phyloP scores from a whole-genome alignment of 2,113 vertebrate species.

The Athene cunicularia region DNA sequence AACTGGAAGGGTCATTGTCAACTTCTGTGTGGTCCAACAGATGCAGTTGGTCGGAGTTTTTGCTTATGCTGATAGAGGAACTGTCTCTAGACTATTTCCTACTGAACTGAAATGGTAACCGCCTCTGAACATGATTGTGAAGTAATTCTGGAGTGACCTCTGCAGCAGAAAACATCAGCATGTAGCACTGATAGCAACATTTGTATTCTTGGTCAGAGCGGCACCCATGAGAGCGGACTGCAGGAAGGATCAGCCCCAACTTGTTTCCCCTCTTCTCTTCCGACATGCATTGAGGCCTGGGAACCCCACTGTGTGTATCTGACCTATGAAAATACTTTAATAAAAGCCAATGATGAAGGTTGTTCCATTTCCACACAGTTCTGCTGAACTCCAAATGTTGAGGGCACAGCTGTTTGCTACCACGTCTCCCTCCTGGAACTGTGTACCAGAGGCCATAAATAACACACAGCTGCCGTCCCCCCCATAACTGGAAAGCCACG shows the following conservation, averaged over 20 bases:
- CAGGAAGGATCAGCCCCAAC: neutral
- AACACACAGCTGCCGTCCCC: neutral
- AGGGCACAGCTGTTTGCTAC: neutral
- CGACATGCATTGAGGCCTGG: neutral
- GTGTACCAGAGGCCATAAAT: neutral
- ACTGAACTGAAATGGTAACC: neutral
- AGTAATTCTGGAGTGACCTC: neutral
- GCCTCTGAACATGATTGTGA: accelerated
- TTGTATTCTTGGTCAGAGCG: neutral
- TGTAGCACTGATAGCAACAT: accelerated
- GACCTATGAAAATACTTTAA: neutral
- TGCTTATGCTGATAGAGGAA: neutral
- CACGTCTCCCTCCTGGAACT: neutral
- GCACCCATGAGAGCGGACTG: accelerated
- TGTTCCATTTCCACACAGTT: neutral
- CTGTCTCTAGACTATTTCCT: neutral
- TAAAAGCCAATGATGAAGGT: neutral
- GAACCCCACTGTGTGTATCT: neutral
- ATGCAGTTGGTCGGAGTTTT: neutral
- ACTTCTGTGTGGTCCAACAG: neutral
- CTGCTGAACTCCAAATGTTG: neutral
- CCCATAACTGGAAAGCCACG: neutral
- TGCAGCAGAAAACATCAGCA: neutral
- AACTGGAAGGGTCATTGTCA: neutral
- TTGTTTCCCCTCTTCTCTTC: neutral